phyloP scores from a whole-genome alignment of 2,888 invertebrate species.

The Loripinus fragilis region DNA sequence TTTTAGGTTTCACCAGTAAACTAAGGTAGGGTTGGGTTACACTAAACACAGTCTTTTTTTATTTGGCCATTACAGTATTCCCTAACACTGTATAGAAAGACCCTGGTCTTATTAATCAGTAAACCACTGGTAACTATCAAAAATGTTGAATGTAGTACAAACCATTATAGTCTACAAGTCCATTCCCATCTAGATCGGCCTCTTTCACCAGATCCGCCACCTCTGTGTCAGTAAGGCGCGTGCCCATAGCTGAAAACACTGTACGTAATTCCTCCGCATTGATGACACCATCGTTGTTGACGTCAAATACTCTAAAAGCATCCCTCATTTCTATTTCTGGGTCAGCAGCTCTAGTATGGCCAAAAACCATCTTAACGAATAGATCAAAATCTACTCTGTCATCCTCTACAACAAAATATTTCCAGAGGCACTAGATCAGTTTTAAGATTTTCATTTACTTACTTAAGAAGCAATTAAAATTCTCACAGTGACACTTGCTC shows the following conservation, averaged over 20 bases:
- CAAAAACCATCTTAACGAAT: slow-evolving; percentile 66
- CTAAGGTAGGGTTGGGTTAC: no score
- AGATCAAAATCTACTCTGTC: slow-evolving; percentile 67
- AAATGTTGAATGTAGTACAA: not conserved
- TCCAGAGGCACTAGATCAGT: no score
- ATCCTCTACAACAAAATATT: slow-evolving; percentile 54
- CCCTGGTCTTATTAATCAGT: no score
- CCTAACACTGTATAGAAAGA: no score
- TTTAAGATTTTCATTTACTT: no score
- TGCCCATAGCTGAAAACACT: slow-evolving; percentile 49
- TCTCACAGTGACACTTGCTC: no score
- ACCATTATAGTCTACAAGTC: slow-evolving; percentile 56
- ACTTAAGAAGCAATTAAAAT: no score
- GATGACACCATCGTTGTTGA: slow-evolving; percentile 63
- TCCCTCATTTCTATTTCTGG: slow-evolving; percentile 68
- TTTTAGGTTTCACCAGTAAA: no score
- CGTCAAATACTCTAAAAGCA: slow-evolving; percentile 66
- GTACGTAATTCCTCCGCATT: slow-evolving; percentile 51
- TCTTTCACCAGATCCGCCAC: slow-evolving; percentile 50
- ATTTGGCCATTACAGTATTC: no score
- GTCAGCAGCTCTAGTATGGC: slow-evolving; percentile 57
- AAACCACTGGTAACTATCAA: no score
- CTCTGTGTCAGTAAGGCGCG: slow-evolving; percentile 50
- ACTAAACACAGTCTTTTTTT: no score
- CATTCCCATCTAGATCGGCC: slow-evolving; percentile 54